A percentile compares a stretch with the other conserved stretches of the same genome.
These are phyloP conservation scores for Melanostoma scalare DNA, from an alignment of 2,888 invertebrate genomes.

Conservation along the genomic window DNA sequence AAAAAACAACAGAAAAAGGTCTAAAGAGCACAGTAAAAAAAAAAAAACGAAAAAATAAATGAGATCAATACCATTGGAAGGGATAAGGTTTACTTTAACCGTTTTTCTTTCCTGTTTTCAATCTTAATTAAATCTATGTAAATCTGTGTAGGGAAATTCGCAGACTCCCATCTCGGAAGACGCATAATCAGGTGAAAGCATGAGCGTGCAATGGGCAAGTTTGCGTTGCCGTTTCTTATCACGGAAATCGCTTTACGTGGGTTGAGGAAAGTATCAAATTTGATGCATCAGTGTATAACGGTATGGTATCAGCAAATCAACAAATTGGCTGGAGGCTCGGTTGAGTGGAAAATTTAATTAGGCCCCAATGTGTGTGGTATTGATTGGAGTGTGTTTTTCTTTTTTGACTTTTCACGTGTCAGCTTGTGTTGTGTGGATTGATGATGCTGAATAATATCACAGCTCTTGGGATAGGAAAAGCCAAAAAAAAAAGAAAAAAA, in stretches of 20 bases:
- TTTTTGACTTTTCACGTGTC: conserved; percentile 48
- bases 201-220: conserved; percentile 29
- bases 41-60: conserved; percentile 43
- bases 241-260: neutral
- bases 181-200: conserved; percentile 58
- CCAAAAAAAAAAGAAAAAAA: neutral
- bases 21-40: neutral
- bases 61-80: conserved; percentile 52
- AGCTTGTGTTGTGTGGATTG: conserved; percentile 21
- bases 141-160: conserved; percentile 38
- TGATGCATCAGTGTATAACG: conserved; percentile 29
- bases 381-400: conserved; percentile 8
- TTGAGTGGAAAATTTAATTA: conserved; percentile 63
- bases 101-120: conserved; percentile 41
- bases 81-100: conserved; percentile 54
- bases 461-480: neutral
- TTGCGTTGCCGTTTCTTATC: conserved; percentile 20
- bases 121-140: conserved; percentile 73
- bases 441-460: neutral
- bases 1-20: conserved; percentile 1
- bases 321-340: conserved; percentile 47
- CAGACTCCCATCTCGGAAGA: neutral
- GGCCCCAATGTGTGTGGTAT: conserved; percentile 38
- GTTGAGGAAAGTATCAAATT: conserved; percentile 28
- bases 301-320: conserved; percentile 24